Evolutionary conservation across 1,140 invertebrate genomes (phyloP).

Genomic region (Brachionus paranguensis): DNA sequence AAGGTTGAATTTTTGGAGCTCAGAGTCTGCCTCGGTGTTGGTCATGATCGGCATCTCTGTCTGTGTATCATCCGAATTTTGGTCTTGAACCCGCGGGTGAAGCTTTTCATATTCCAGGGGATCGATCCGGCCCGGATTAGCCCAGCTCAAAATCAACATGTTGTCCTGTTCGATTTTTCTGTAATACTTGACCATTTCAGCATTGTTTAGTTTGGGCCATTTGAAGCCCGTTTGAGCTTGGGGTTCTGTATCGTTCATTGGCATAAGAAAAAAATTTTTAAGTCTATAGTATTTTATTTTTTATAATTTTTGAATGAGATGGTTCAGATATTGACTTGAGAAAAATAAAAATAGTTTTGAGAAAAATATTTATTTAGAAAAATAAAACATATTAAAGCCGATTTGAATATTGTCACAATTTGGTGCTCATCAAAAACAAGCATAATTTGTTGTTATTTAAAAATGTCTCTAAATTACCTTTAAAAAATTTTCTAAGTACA

Average conservation of each 20-base stretch:
- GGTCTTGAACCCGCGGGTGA: background rate
- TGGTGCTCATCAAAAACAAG: background rate
- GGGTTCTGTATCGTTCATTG: background rate
- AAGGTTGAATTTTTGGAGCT: background rate
- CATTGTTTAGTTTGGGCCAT: slow-evolving; percentile 1
- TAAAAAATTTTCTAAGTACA: background rate
- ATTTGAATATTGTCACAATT: background rate
- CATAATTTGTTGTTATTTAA: background rate
- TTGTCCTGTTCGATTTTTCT: background rate
- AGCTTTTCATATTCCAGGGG: background rate
- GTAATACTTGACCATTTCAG: background rate
- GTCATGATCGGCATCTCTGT: background rate
- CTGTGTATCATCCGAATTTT: background rate
- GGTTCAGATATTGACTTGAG: background rate
- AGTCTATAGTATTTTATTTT: background rate
- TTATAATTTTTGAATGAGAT: background rate
- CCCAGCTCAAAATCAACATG: background rate
- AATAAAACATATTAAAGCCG: background rate
- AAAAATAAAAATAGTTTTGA: background rate
- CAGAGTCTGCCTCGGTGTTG: background rate
- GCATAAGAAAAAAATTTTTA: background rate
- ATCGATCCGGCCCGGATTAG: background rate
- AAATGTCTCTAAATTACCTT: background rate
- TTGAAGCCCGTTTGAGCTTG: background rate
- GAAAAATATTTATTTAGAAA: background rate